Percentiles rank a stretch among this genome's conserved stretches.
Conservation (phyloP, 2,113 vertebrate genomes). For the Australoheros scitulus region DNA sequence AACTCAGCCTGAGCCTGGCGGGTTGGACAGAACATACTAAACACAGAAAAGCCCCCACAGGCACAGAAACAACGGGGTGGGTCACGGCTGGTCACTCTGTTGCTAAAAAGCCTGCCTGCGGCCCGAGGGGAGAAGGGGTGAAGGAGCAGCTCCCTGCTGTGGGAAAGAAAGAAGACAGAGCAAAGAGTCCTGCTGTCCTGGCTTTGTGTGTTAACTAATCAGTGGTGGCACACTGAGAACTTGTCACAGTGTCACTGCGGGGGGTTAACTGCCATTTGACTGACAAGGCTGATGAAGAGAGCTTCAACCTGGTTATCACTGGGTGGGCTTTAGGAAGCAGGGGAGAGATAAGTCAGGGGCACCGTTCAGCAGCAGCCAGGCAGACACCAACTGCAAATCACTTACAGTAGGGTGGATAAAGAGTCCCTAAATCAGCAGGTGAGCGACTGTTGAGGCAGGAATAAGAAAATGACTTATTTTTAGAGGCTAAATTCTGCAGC, state of each 20-base stretch:
- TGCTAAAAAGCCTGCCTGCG: slow-evolving; percentile 1
- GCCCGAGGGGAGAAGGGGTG: slow-evolving; percentile 34
- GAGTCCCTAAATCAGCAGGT: slow-evolving; percentile 31
- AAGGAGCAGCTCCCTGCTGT: slow-evolving; percentile 47
- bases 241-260: slow-evolving; percentile 59
- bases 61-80: slow-evolving; percentile 33
- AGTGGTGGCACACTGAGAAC: slow-evolving; percentile 57
- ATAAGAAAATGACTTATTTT: background rate
- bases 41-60: slow-evolving; percentile 8
- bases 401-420: background rate
- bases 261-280: slow-evolving; percentile 47
- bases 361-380: background rate
- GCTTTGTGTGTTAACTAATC: slow-evolving; percentile 80
- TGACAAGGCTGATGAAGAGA: slow-evolving; percentile 13
- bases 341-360: slow-evolving; percentile 12
- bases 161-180: slow-evolving; percentile 40
- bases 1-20: slow-evolving; percentile 16
- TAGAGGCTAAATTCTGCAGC: background rate
- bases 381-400: slow-evolving; percentile 36
- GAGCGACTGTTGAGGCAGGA: slow-evolving; percentile 22
- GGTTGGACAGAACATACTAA: slow-evolving; percentile 27
- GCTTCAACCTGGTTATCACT: slow-evolving; percentile 33
- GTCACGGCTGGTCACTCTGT: slow-evolving; percentile 19
- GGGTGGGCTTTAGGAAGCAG: slow-evolving; percentile 52
- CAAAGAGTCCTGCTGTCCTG: slow-evolving; percentile 49